Percentiles rank a stretch among this genome's conserved stretches.
Evolutionary conservation across 1,140 invertebrate species (phyloP).

Genomic region (Lepidurus arcticus): DNA sequence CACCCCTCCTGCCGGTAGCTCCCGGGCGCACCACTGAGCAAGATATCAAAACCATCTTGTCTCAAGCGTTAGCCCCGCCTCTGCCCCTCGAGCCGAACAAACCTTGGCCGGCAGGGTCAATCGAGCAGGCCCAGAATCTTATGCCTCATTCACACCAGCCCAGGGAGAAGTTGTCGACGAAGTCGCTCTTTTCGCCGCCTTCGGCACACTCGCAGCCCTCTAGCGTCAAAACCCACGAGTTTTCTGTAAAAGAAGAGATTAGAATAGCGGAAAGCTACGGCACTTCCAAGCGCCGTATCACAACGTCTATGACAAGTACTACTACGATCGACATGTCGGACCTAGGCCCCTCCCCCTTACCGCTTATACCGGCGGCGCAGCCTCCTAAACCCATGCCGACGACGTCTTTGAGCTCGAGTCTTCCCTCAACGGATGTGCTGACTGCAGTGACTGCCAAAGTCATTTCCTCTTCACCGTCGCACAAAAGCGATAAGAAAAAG

Average conservation of each 20-base stretch:
- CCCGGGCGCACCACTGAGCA: neutral
- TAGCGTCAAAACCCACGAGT: neutral
- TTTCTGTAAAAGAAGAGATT: constrained; percentile 1
- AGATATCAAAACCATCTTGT: neutral
- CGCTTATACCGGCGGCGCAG: neutral
- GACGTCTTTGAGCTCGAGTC: neutral
- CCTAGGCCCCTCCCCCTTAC: neutral
- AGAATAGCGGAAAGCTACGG: neutral
- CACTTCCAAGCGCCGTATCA: neutral
- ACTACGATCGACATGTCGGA: neutral
- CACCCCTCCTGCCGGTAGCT: neutral
- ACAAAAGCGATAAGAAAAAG: constrained; percentile 23
- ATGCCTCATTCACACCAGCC: neutral
- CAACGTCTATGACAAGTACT: neutral
- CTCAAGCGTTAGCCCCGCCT: neutral
- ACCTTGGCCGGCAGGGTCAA: neutral
- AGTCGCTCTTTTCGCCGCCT: constrained; percentile 1
- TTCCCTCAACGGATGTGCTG: neutral
- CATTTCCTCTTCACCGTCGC: neutral
- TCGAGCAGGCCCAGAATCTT: neutral
- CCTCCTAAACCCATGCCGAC: neutral
- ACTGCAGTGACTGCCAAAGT: neutral
- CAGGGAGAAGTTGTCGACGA: neutral
- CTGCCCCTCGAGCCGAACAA: neutral
- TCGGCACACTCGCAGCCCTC: neutral